These are phyloP conservation scores for Anticlea derivata DNA, from an alignment of 2,888 invertebrate species.

Conservation along the genomic window DNA sequence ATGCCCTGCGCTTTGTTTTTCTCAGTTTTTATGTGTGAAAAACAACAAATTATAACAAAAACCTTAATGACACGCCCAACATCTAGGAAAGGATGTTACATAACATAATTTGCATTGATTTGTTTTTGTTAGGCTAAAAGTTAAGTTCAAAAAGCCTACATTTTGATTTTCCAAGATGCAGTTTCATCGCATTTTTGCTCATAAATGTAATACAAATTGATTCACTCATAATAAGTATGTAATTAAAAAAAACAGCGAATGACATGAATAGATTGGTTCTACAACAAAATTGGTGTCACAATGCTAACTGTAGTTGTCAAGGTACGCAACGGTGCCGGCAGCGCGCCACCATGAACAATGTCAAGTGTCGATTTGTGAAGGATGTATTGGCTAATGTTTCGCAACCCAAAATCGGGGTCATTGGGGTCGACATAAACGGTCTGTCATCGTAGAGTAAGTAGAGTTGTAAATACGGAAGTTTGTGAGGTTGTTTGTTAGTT, in stretches of 20 bases:
- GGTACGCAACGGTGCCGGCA: conserved; percentile 13
- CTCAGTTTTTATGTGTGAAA: too few species aligned
- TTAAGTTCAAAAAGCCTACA: too few species aligned
- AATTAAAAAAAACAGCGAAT: too few species aligned
- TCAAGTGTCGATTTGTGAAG: conserved; percentile 37
- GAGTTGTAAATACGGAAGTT: too few species aligned
- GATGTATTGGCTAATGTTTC: conserved; percentile 45
- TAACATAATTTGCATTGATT: neutral
- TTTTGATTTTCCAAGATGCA: too few species aligned
- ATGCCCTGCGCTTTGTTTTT: too few species aligned
- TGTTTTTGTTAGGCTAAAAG: too few species aligned
- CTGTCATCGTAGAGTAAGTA: neutral
- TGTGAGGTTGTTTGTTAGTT: too few species aligned
- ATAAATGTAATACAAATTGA: too few species aligned
- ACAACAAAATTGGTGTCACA: conserved; percentile 8
- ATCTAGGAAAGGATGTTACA: neutral
- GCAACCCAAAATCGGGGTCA: conserved; percentile 19
- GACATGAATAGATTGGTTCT: neutral
- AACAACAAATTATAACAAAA: neutral
- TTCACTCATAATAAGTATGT: too few species aligned
- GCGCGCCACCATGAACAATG: conserved; percentile 29
- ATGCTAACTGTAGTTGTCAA: conserved; percentile 3
- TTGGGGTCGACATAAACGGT: conserved; percentile 29
- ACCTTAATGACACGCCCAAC: neutral
- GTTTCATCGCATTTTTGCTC: too few species aligned